These are phyloP conservation scores for Drosophila prosaltans DNA, from an alignment of 1,140 invertebrate genomes.

Conservation along the genomic window DNA sequence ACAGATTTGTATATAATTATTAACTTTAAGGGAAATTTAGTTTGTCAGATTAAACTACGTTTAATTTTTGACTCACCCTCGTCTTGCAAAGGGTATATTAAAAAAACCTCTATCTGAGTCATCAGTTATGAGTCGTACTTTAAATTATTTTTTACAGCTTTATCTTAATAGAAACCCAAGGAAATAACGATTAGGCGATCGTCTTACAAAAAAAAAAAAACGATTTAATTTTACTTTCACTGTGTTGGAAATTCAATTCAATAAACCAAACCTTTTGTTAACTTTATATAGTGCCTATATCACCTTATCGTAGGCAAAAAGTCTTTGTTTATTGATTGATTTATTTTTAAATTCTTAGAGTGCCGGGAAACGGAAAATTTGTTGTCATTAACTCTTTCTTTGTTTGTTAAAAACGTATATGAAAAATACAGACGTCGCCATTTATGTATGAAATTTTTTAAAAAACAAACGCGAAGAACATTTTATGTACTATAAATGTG, in stretches of 20 bases:
- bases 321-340: conserved; percentile 65
- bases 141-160: not conserved
- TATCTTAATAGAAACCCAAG: not conserved
- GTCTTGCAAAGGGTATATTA: not conserved
- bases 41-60: not conserved
- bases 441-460: conserved; percentile 29
- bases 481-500: not conserved
- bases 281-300: not conserved
- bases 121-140: not conserved
- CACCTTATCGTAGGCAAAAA: conserved; percentile 30
- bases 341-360: conserved; percentile 40
- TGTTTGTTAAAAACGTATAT: conserved; percentile 35
- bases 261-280: not conserved
- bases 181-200: not conserved
- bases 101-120: not conserved
- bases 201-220: not conserved
- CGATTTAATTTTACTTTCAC: not conserved
- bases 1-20: not conserved
- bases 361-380: conserved; percentile 28
- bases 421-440: conserved; percentile 54
- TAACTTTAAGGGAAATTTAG: not conserved
- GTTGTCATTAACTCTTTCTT: conserved; percentile 55
- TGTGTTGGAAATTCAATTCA: not conserved
- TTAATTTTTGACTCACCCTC: not conserved
- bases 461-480: conserved; percentile 43